Evolutionary conservation across 2,113 vertebrate species (phyloP), one percentile per base, ranked within the genome.

Genomic region (Sebastes fasciatus): DNA sequence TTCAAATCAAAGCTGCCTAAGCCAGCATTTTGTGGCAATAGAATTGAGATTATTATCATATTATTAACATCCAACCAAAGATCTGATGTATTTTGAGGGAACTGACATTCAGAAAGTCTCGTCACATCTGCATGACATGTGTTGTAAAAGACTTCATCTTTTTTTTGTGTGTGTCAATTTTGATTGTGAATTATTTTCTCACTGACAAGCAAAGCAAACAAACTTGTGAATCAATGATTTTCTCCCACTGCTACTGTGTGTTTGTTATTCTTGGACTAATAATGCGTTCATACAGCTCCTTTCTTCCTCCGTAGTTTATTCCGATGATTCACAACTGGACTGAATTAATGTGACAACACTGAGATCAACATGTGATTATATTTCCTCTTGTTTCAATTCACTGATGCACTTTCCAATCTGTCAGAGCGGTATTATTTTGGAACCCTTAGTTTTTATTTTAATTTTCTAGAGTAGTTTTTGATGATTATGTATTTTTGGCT

Each of bases 361-460:
- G 21, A 49, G 13, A 48, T 16, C 14, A 26, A 62, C 26, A 40
- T 60, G 57, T 74, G 42, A 46, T 34, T 23, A 34, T 60, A 19
- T 80, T 45, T 45, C 45, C 9, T 65, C 40, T 17, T 48, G 43
- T 70, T 58, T 80, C 43, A 63, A 34, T 82, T 86, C 73, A 92
- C 81, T 91, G 78, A 92, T 86, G 92, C 93, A 94, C 93, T 94
- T 94, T 94, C 57, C 34, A 52, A 67, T 78, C 79, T 71, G 71
- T 90, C 74, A 65, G 78, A 73, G 89, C 61, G 9, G 26, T 79
- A 62, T 72, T 48, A 62, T 86, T 92, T 90, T 82, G 75, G 83
- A 90, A 48, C 61, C 21, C 21, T 71, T 60, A 43, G 48, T 84
- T 87, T 77, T 77, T 21, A 8, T 77, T 79, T 78, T 19, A 19